phyloP scores from a whole-genome alignment of 2,797 vertebrate genomes.

The Crotalus adamanteus region DNA sequence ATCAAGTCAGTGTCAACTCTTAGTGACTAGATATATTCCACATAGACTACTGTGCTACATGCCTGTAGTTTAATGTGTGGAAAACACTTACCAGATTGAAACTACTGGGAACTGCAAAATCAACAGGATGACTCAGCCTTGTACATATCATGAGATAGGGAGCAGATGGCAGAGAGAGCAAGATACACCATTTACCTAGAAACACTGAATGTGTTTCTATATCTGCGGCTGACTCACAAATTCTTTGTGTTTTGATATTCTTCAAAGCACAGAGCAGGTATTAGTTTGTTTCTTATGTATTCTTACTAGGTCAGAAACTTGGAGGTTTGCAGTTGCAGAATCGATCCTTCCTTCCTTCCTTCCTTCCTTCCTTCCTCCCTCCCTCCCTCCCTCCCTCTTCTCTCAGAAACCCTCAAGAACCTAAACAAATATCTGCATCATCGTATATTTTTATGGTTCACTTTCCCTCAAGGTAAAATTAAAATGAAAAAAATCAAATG shows the following conservation, averaged over 20 bases:
- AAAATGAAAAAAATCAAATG: conserved; percentile 8
- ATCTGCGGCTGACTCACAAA: neutral
- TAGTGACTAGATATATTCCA: neutral
- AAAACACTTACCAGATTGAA: neutral
- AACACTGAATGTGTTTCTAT: neutral
- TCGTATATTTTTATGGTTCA: rapidly evolving
- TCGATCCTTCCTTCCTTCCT: neutral
- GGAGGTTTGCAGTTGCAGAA: neutral
- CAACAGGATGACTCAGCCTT: conserved; percentile 6
- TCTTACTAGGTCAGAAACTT: neutral
- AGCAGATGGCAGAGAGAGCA: neutral
- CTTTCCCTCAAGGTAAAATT: conserved; percentile 29
- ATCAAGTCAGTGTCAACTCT: neutral
- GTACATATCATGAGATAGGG: conserved; percentile 5
- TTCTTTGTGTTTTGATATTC: conserved; percentile 1
- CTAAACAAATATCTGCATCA: neutral
- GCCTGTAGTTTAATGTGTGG: neutral
- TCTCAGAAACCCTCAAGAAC: neutral
- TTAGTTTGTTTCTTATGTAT: neutral
- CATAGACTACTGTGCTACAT: neutral
- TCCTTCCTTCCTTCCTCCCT: too few species aligned
- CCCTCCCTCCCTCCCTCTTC: neutral
- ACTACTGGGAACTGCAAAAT: neutral
- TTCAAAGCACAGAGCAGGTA: neutral
- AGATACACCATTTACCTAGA: conserved; percentile 15